Conservation (phyloP, 2,888 invertebrate genomes). For the Chesias legatella region DNA sequence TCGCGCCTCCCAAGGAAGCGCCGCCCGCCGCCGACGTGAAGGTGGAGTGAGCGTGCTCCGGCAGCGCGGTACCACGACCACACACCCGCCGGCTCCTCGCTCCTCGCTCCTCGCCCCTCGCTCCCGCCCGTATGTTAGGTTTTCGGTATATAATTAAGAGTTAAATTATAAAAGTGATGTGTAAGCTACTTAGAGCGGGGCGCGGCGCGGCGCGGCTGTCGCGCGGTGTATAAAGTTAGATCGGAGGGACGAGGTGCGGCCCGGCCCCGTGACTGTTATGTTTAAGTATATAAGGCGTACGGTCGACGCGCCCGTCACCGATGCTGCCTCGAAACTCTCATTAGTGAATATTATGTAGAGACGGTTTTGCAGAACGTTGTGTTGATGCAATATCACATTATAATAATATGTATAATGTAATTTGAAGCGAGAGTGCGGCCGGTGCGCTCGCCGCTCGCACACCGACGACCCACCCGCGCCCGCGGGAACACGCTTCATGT, state of each 20-base stretch:
- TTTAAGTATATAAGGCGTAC: slow-evolving; percentile 72
- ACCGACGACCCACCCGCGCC: slow-evolving; percentile 55
- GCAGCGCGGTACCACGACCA: slow-evolving; percentile 14
- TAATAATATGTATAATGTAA: slow-evolving; percentile 64
- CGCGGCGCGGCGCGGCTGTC: slow-evolving; percentile 43
- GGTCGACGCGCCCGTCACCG: slow-evolving; percentile 60
- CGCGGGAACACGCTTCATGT: slow-evolving; percentile 70
- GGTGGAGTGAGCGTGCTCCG: slow-evolving; percentile 51
- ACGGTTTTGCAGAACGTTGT: slow-evolving; percentile 66
- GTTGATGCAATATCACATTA: slow-evolving; percentile 73
- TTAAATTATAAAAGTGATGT: slow-evolving; percentile 76
- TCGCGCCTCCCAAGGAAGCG: slow-evolving; percentile 45
- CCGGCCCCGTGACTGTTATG: slow-evolving; percentile 74
- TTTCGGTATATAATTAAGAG: slow-evolving; percentile 75
- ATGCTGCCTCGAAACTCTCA: slow-evolving; percentile 75
- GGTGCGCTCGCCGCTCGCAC: slow-evolving; percentile 46
- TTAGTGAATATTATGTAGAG: slow-evolving; percentile 75
- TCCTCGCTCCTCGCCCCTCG: slow-evolving; percentile 26
- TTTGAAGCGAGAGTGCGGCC: slow-evolving; percentile 60
- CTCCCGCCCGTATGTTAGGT: slow-evolving; percentile 44
- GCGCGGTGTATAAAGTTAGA: slow-evolving; percentile 70
- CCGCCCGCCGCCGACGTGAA: slow-evolving; percentile 47
- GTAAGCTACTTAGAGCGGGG: slow-evolving; percentile 51
- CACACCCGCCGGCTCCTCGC: slow-evolving; percentile 31
- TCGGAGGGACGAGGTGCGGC: slow-evolving; percentile 52